Percentiles rank a stretch among this genome's conserved stretches.
These are phyloP conservation scores for Melolontha melolontha DNA, from an alignment of 2,888 invertebrate genomes.

Conservation along the genomic window DNA sequence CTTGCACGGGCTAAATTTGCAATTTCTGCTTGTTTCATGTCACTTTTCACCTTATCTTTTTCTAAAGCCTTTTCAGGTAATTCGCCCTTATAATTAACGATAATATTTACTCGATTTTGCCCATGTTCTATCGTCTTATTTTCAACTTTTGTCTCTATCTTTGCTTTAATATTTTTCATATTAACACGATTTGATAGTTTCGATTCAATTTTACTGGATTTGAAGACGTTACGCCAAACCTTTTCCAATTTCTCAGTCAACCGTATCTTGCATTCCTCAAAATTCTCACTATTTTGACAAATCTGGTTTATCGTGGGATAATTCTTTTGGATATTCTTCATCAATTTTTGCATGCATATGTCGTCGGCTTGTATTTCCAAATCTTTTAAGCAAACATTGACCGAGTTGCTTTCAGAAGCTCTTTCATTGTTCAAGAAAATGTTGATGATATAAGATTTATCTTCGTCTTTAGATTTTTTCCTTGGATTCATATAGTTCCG, in stretches of 20 bases:
- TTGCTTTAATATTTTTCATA: too few species aligned
- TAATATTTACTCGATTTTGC: too few species aligned
- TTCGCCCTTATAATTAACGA: too few species aligned
- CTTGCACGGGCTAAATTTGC: too few species aligned
- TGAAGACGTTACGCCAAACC: slow-evolving; percentile 16
- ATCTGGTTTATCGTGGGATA: slow-evolving; percentile 5
- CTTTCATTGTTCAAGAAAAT: slow-evolving; percentile 16
- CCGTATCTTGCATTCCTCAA: neutral
- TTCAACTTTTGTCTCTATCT: too few species aligned
- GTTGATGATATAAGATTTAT: slow-evolving; percentile 17
- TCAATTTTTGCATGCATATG: slow-evolving; percentile 9
- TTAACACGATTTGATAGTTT: too few species aligned
- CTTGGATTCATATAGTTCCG: neutral
- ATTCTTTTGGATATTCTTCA: slow-evolving; percentile 18
- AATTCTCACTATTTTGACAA: neutral
- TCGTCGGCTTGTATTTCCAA: slow-evolving; percentile 9
- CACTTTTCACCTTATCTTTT: too few species aligned
- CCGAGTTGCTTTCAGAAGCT: neutral
- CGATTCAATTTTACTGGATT: neutral
- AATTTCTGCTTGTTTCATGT: too few species aligned
- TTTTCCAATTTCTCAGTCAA: neutral
- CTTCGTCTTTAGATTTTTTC: neutral
- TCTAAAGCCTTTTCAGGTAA: too few species aligned
- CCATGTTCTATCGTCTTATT: too few species aligned
- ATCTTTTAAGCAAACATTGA: slow-evolving; percentile 14